Evolutionary conservation across 2,113 vertebrate species (phyloP), one percentile per base, ranked within the genome.

Genomic region (Aphelocoma coerulescens): DNA sequence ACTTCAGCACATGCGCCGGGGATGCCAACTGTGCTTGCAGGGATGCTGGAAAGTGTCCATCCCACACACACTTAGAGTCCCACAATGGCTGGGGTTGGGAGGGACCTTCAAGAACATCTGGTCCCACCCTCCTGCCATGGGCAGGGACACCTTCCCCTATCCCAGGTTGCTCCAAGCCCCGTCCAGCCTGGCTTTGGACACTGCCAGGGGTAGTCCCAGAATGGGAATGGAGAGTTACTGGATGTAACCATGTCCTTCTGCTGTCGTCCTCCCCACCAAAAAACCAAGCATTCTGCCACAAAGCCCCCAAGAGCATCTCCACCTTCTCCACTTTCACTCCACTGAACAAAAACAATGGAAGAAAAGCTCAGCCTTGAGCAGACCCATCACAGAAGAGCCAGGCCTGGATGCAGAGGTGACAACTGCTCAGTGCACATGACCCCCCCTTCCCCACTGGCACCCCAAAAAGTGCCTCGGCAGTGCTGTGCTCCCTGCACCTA

Each of bases 161-260:
- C 14, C 39, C n/a, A 82, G 28, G 46, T 0, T 82, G n/a, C 54
- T 61, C 4, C 78, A 54, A 61, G 30, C 23, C 16, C 39, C 0
- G 0, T 52, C 39, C 55, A 69, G 0, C n/a, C 30, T 62, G 54
- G n/a, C 37, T 1, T 16, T 33, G 35, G 32, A 20, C 63, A 35
- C 55, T 55, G 49, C 39, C 13, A 73, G 28, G 11, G 24, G 18
- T 2, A 37, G 35, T 49, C 27, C 43, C 49, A 77, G 35, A 23
- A 32, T 3, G 13, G 57, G 17, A 66, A 69, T 20, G 46, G 32
- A 55, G 80, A 65, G 35, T 24, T 32, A 11, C 23, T 23, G 78
- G 21, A 26, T 49, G 15, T 10, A 44, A 65, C n/a, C 3, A 1
- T 0, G 16, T 67, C 85, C 75, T 39, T 33, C 3, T 71, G 52